Evolutionary conservation across 2,797 vertebrate species (phyloP).

Genomic region (Chaetodon trifasciatus): DNA sequence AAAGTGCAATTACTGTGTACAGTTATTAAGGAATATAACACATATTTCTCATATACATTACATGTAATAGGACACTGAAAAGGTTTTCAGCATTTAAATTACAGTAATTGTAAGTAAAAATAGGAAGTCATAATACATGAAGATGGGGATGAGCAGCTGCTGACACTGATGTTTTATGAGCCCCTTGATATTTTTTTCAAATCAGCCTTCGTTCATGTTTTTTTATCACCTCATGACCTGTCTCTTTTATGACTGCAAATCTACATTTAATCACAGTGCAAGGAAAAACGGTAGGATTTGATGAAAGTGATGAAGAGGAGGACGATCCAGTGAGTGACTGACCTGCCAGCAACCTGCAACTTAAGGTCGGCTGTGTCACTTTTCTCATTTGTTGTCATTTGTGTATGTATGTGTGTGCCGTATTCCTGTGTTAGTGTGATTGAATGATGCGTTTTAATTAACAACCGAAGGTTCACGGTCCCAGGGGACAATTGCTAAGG

Average conservation of each 20-base stretch:
- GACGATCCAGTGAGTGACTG: conserved; percentile 81
- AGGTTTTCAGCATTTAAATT: not conserved
- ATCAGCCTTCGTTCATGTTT: conserved; percentile 46
- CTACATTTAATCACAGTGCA: conserved; percentile 65
- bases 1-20: not conserved
- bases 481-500: not conserved
- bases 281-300: conserved; percentile 47
- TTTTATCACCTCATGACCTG: conserved; percentile 51
- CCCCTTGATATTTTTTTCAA: conserved; percentile 50
- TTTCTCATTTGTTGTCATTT: conserved; percentile 89
- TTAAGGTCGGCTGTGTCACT: conserved; percentile 87
- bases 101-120: not conserved
- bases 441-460: conserved; percentile 37
- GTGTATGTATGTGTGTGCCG: conserved; percentile 80
- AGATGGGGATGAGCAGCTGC: not conserved
- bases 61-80: not conserved
- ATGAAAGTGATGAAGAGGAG: conserved; percentile 38
- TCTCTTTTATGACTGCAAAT: conserved; percentile 60
- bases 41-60: not conserved
- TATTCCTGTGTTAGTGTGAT: conserved; percentile 48
- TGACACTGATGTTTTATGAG: conserved; percentile 42
- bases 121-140: not conserved
- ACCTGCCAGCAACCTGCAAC: conserved; percentile 89
- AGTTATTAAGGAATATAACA: not conserved
- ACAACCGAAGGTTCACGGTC: conserved; percentile 6